Evolutionary conservation across 2,888 invertebrate genomes (phyloP), one percentile per base, ranked within the genome.

Genomic region (Hipparchia sbordonii): DNA sequence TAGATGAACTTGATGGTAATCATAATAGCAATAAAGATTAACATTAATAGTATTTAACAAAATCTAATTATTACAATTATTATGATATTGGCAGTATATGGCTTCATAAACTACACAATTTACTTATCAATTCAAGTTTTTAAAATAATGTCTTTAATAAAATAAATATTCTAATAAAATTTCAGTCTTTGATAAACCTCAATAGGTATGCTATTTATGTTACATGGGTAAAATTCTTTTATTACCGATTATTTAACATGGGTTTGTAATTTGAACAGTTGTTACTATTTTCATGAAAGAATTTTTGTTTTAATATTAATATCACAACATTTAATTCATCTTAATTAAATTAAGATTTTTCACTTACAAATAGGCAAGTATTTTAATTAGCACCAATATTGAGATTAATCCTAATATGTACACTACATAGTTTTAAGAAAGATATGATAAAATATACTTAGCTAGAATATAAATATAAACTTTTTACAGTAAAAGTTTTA

Each of bases 381-480:
- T 59, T 48, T 23, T 68, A 57, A 45, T 33, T 69, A 69, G 69
- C 69, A 69, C 69, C 69, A 61, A 69, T 48, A 59, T 69, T 13
- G 9, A 57, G 57, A 23, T 57, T 8, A 57, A 57, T 23, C 7
- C 57, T 57, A 56, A n/a, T 56, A 57, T 57, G 57, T 57, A 57
- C 57, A 23, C 13, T 13, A 57, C 23, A 48, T 6, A 48, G 9
- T 13, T 10, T 39, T 23, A 23, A 23, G 8, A 13, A 8, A 61
- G 7, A 12, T 12, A 60, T 45, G 46, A 45, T 46, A 51, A 13
- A 52, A 33, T 61, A 69, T 61, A 39, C 52, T 69, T 48, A 69
- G 12, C 12, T 51, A 51, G 51, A 52, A 39, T 48, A 61, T 67
- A 46, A 67, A 68, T 68, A 69, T 61, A 69, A 60, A 45, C 39